phyloP scores from a whole-genome alignment of 2,888 invertebrate species.

The Drosophila melanosoma region DNA sequence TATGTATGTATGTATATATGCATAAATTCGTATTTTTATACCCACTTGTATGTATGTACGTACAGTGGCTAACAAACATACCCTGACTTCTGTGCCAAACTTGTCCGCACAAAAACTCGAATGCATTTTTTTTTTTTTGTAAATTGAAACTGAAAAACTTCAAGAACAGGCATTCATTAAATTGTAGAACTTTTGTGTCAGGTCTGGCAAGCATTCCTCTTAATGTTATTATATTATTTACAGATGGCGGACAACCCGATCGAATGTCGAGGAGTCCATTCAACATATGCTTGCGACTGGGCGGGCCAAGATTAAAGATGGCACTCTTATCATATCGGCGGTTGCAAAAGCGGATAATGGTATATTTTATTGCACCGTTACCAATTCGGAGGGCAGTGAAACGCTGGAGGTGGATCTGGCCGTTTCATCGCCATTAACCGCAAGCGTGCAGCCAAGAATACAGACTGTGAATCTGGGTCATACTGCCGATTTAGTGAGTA shows the following conservation, averaged over 20 bases:
- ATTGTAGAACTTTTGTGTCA: not conserved
- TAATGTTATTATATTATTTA: not conserved
- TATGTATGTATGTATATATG: not conserved
- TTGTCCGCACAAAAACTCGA: slow-evolving; percentile 3
- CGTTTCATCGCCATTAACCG: slow-evolving; percentile 89
- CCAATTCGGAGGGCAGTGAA: slow-evolving; percentile 86
- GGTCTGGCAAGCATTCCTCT: not conserved
- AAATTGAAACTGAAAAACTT: slow-evolving; percentile 5
- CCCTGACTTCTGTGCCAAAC: slow-evolving; percentile 9
- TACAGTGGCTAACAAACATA: slow-evolving; percentile 4
- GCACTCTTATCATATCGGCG: slow-evolving; percentile 86
- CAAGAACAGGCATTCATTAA: slow-evolving; percentile 4
- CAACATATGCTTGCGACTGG: slow-evolving; percentile 85
- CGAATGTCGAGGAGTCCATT: slow-evolving; percentile 85
- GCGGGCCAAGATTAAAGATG: slow-evolving; percentile 86
- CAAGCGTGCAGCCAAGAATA: slow-evolving; percentile 90
- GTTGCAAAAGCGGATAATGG: slow-evolving; percentile 86
- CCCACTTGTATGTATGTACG: not conserved
- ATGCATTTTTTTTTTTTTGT: slow-evolving; percentile 3
- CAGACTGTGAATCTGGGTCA: slow-evolving; percentile 93
- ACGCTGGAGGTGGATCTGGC: slow-evolving; percentile 86
- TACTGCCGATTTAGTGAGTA: slow-evolving; percentile 90
- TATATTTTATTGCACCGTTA: slow-evolving; percentile 86
- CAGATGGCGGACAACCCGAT: slow-evolving; percentile 86
- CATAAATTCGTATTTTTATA: not conserved